Evolutionary conservation across 2,797 vertebrate species (phyloP).

Genomic region (Rhinella marina): DNA sequence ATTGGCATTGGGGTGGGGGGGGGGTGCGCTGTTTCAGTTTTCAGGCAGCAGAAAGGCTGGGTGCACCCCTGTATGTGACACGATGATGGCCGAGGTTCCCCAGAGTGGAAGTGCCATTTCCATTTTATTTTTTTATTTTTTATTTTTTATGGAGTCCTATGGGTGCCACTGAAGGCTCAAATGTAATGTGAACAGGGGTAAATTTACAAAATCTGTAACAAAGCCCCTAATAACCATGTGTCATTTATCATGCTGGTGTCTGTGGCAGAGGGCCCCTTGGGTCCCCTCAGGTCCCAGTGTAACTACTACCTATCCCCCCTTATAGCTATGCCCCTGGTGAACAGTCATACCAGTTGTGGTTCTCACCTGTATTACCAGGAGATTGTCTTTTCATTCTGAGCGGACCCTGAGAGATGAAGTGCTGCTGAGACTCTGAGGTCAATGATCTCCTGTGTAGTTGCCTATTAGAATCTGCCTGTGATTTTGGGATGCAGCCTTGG

Average conservation of each 20-base stretch:
- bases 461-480: neutral
- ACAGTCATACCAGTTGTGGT: neutral
- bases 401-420: constrained; percentile 75
- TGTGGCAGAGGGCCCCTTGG: neutral
- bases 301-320: neutral
- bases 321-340: neutral
- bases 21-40: too few relatives aligned
- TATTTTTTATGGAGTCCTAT: too few relatives aligned
- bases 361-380: constrained; percentile 18
- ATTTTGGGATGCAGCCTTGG: constrained; percentile 69
- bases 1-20: too few relatives aligned
- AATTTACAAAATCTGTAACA: too few relatives aligned
- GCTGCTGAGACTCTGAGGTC: constrained; percentile 65
- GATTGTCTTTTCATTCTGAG: constrained; percentile 63
- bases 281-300: neutral
- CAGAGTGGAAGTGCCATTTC: too few relatives aligned
- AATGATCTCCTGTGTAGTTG: constrained; percentile 63
- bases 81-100: too few relatives aligned
- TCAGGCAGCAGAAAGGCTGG: too few relatives aligned
- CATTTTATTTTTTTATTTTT: too few relatives aligned
- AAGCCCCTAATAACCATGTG: neutral
- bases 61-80: too few relatives aligned
- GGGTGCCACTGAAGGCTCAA: too few relatives aligned
- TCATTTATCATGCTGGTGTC: neutral
- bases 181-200: too few relatives aligned